These are phyloP conservation scores for Cyanistes caeruleus DNA, from an alignment of 2,113 vertebrate genomes.

Conservation along the genomic window DNA sequence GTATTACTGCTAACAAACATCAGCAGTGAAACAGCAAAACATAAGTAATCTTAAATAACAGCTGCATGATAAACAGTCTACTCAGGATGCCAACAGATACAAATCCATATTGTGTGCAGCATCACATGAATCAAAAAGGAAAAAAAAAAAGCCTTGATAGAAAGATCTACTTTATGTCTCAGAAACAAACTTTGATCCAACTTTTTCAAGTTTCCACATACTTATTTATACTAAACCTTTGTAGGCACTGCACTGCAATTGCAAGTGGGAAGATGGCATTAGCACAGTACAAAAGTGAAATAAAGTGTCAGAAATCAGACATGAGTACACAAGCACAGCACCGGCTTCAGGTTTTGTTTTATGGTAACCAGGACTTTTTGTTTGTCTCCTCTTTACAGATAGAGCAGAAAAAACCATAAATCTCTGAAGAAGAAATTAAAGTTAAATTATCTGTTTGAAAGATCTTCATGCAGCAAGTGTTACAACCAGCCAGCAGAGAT, in stretches of 20 bases:
- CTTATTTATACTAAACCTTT: neutral
- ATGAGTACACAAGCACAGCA: neutral
- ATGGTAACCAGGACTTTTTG: neutral
- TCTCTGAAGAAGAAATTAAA: neutral
- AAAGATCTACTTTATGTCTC: neutral
- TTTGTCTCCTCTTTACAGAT: neutral
- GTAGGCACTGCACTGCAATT: neutral
- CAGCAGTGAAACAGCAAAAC: neutral
- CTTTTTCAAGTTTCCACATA: neutral
- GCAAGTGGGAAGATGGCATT: neutral
- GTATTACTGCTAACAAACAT: neutral
- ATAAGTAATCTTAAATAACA: neutral
- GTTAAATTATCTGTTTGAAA: neutral
- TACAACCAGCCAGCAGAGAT: neutral
- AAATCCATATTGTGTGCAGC: neutral
- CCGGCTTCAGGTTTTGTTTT: neutral
- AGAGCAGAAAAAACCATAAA: neutral
- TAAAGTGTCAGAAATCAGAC: neutral
- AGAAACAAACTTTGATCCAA: neutral
- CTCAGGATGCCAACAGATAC: neutral
- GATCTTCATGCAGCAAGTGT: neutral
- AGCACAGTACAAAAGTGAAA: neutral
- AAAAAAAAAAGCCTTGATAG: neutral
- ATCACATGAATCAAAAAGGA: neutral
- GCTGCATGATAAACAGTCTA: neutral